phyloP scores from a whole-genome alignment of 2,113 vertebrate genomes.

The Rhagologus leucostigma region DNA sequence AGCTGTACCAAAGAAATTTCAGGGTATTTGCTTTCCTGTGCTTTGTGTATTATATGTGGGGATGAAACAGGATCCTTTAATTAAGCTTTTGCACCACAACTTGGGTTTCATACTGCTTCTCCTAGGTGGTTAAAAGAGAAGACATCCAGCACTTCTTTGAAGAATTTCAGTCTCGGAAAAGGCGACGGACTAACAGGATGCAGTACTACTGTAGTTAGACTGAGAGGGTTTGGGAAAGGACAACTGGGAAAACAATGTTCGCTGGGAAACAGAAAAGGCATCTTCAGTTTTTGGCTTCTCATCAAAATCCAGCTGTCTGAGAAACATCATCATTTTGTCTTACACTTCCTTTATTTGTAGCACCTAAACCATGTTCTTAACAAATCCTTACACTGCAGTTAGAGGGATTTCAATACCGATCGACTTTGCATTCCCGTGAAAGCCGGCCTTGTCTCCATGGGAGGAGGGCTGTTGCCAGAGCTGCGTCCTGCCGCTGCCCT shows the following conservation, averaged over 20 bases:
- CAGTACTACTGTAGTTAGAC: slow-evolving; percentile 83
- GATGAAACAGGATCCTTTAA: neutral
- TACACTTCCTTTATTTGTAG: neutral
- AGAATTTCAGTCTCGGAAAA: slow-evolving; percentile 86
- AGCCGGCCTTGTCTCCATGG: neutral
- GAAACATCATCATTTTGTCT: neutral
- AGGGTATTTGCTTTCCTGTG: neutral
- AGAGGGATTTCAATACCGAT: neutral
- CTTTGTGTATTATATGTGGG: neutral
- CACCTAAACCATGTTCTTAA: neutral
- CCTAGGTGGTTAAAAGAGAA: slow-evolving; percentile 86
- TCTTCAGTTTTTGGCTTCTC: neutral
- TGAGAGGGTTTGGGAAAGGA: neutral
- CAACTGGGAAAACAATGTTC: neutral
- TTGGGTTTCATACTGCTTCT: neutral
- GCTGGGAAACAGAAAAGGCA: slow-evolving; percentile 22
- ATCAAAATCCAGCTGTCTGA: neutral
- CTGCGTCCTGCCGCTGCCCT: neutral
- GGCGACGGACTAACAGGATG: slow-evolving; percentile 76
- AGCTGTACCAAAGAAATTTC: neutral
- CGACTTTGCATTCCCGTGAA: neutral
- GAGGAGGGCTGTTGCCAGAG: neutral
- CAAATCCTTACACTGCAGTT: neutral
- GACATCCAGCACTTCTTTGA: slow-evolving; percentile 89
- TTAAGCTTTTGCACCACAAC: neutral